phyloP scores from a whole-genome alignment of 2,797 vertebrate genomes.

The Paratrypauchen microcephalus region DNA sequence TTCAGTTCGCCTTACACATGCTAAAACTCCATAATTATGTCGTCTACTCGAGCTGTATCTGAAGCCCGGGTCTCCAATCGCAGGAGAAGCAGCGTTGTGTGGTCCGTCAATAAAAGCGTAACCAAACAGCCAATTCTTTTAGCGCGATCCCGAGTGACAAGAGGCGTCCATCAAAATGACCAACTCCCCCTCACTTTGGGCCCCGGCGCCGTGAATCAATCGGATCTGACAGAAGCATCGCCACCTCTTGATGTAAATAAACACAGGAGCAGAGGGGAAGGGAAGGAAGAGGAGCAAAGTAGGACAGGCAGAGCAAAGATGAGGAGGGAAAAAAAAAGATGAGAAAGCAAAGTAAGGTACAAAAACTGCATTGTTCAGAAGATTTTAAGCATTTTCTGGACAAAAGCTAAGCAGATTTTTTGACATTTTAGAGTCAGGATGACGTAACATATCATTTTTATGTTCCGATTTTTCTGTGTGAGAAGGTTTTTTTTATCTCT shows the following conservation, averaged over 20 bases:
- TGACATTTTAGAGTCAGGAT: background rate
- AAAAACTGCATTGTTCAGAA: background rate
- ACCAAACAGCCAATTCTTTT: slow-evolving; percentile 56
- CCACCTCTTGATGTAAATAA: slow-evolving; percentile 64
- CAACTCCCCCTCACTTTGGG: slow-evolving; percentile 54
- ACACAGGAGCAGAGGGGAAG: slow-evolving; percentile 45
- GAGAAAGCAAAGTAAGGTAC: background rate
- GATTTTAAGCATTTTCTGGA: background rate
- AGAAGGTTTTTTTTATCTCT: no score
- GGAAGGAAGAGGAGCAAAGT: slow-evolving; percentile 43
- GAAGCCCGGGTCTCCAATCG: slow-evolving; percentile 46
- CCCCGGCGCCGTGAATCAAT: slow-evolving; percentile 62
- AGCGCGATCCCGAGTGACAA: slow-evolving; percentile 57
- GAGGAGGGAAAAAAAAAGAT: slow-evolving; percentile 12
- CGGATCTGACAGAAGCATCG: slow-evolving; percentile 42
- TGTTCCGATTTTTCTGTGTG: no score
- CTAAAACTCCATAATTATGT: slow-evolving; percentile 73
- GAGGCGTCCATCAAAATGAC: slow-evolving; percentile 57
- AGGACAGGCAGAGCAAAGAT: slow-evolving; percentile 47
- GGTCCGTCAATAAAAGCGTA: slow-evolving; percentile 35
- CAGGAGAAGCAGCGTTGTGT: background rate
- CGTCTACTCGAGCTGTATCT: slow-evolving; percentile 53
- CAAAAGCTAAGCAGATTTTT: background rate
- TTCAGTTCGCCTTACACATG: slow-evolving; percentile 59
- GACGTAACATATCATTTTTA: no score